phyloP scores from a whole-genome alignment of 2,888 invertebrate genomes.

The Diaperis boleti region DNA sequence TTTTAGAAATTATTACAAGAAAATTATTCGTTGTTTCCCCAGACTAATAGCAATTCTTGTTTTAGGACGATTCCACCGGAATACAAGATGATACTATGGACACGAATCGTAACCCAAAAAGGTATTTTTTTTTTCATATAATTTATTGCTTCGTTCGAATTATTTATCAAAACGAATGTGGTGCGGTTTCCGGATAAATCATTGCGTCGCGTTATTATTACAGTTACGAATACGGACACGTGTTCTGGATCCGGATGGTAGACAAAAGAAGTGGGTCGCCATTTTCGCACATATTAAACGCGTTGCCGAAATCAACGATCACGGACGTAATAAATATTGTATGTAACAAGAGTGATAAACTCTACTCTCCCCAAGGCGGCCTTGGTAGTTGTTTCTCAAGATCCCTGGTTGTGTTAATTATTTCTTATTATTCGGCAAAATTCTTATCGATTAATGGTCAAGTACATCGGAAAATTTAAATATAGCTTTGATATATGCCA shows the following conservation, averaged over 20 bases:
- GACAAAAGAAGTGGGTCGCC: constrained; percentile 34
- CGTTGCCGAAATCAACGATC: constrained; percentile 24
- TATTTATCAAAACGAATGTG: constrained; percentile 1
- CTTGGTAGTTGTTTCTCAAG: constrained; percentile 2
- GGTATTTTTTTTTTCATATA: constrained; percentile 43
- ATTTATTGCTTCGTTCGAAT: not conserved
- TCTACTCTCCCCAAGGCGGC: too few relatives aligned
- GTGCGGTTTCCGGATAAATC: constrained; percentile 8
- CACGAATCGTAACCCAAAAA: constrained; percentile 56
- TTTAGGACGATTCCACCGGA: constrained; percentile 54
- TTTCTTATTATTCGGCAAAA: not conserved
- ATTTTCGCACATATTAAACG: constrained; percentile 20
- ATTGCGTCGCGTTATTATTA: constrained; percentile 8
- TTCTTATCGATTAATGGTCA: constrained; percentile 15
- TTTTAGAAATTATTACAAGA: not conserved
- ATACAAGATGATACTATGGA: constrained; percentile 56
- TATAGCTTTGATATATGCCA: too few relatives aligned
- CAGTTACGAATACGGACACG: constrained; percentile 28
- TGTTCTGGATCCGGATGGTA: constrained; percentile 12
- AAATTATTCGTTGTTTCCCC: not conserved
- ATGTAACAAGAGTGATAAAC: too few relatives aligned
- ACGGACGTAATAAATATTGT: constrained; percentile 11
- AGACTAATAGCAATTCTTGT: constrained; percentile 39
- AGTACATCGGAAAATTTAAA: not conserved
- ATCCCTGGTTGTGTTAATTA: not conserved